Evolutionary conservation across 1,140 invertebrate genomes (phyloP).

Genomic region (Diorhabda carinulata): DNA sequence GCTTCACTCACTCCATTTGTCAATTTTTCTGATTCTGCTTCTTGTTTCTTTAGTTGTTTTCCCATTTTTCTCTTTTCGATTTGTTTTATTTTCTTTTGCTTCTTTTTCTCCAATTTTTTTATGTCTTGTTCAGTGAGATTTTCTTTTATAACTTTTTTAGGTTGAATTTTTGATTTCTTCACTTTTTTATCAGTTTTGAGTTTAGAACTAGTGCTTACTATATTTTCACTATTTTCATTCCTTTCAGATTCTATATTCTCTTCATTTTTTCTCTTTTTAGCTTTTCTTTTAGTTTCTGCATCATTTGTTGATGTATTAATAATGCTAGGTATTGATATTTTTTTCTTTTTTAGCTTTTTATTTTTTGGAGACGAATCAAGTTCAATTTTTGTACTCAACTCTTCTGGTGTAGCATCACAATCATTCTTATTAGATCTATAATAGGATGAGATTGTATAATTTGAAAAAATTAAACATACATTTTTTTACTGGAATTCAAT

Average conservation of each 20-base stretch:
- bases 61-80: constrained; percentile 24
- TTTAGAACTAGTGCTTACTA: constrained; percentile 21
- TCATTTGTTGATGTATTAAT: constrained; percentile 10
- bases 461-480: no score
- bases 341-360: constrained; percentile 20
- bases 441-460: no score
- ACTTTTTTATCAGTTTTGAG: constrained; percentile 31
- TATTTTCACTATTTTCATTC: constrained; percentile 17
- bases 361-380: constrained; percentile 24
- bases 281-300: constrained; percentile 17
- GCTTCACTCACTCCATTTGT: neutral
- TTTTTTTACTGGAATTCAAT: no score
- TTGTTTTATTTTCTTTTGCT: constrained; percentile 28
- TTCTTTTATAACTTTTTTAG: constrained; percentile 27
- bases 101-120: constrained; percentile 33
- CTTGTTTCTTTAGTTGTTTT: constrained; percentile 17
- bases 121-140: constrained; percentile 26
- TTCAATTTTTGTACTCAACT: constrained; percentile 27
- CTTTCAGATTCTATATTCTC: constrained; percentile 20
- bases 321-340: constrained; percentile 8
- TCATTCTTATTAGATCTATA: constrained; percentile 19
- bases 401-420: constrained; percentile 34
- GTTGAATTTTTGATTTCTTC: constrained; percentile 16
- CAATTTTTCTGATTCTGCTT: constrained; percentile 9
- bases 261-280: constrained; percentile 19